These are phyloP conservation scores for Hexactinellida sp. DNA, from an alignment of 37 sponge, comb jelly and placozoan genomes.

Conservation along the genomic window DNA sequence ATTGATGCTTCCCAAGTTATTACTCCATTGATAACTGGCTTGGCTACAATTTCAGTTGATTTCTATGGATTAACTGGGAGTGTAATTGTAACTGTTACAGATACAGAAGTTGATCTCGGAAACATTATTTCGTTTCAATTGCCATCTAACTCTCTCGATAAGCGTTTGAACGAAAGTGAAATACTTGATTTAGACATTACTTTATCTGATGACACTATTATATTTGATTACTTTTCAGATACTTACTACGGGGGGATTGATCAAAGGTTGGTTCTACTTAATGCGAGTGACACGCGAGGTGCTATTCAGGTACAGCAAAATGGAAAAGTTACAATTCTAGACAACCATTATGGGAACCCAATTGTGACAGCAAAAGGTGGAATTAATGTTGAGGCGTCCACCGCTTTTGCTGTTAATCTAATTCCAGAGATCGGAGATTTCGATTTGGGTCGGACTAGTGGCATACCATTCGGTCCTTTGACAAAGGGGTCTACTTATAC, in stretches of 20 bases:
- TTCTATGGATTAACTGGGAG: background rate
- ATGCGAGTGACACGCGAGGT: background rate
- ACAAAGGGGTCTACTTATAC: slow-evolving; percentile 19
- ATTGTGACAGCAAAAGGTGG: background rate
- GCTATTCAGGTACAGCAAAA: background rate
- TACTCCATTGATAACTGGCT: background rate
- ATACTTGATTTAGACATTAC: background rate
- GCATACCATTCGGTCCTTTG: slow-evolving; percentile 26
- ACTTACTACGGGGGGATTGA: background rate
- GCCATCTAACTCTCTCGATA: background rate
- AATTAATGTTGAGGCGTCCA: background rate
- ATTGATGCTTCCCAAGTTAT: background rate
- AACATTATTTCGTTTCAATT: background rate
- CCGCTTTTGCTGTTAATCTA: slow-evolving; percentile 31
- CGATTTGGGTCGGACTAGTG: slow-evolving; percentile 41
- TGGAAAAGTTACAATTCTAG: background rate
- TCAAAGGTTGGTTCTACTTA: background rate
- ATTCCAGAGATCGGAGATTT: slow-evolving; percentile 58
- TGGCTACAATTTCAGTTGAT: background rate
- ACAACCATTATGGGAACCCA: background rate
- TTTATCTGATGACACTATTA: background rate
- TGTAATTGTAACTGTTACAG: background rate
- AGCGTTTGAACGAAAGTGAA: background rate
- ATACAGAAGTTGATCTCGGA: background rate
- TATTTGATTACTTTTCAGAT: background rate